Percentiles rank a stretch among this genome's conserved stretches.
phyloP scores from a whole-genome alignment of 2,113 vertebrate genomes.

The Probosciger aterrimus region DNA sequence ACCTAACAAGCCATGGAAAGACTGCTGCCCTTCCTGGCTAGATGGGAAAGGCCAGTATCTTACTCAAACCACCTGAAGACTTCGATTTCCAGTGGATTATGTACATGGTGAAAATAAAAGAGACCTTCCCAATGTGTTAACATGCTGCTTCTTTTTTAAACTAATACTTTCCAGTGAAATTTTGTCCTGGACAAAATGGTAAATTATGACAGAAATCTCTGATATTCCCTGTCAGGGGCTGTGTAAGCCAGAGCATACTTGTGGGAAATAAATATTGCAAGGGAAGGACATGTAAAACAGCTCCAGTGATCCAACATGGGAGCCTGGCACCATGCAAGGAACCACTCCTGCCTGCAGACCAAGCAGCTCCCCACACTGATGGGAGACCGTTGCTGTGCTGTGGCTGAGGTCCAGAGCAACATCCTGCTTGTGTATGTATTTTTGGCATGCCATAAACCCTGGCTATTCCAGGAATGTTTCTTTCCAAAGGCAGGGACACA shows the following conservation, averaged over 20 bases:
- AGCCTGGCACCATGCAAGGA: neutral
- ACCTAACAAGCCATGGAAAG: neutral
- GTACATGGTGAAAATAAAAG: neutral
- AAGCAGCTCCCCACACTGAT: neutral
- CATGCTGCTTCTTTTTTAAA: neutral
- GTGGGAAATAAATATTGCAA: neutral
- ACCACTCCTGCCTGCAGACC: neutral
- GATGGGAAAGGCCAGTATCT: neutral
- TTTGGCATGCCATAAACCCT: neutral
- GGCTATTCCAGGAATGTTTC: neutral
- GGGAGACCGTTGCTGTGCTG: neutral
- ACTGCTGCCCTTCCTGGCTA: neutral
- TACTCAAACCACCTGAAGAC: neutral
- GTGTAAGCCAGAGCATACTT: neutral
- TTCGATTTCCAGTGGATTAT: neutral
- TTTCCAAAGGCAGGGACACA: neutral
- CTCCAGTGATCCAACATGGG: rapidly evolving
- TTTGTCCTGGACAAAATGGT: neutral
- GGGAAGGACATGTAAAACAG: neutral
- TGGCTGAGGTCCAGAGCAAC: neutral
- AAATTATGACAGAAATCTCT: neutral
- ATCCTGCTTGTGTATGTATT: neutral
- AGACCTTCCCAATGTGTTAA: rapidly evolving
- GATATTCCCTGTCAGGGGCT: neutral
- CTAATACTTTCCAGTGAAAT: neutral